Base-by-base conservation (phyloP, 2,888 invertebrate species). In the Tenthredo livida region DNA sequence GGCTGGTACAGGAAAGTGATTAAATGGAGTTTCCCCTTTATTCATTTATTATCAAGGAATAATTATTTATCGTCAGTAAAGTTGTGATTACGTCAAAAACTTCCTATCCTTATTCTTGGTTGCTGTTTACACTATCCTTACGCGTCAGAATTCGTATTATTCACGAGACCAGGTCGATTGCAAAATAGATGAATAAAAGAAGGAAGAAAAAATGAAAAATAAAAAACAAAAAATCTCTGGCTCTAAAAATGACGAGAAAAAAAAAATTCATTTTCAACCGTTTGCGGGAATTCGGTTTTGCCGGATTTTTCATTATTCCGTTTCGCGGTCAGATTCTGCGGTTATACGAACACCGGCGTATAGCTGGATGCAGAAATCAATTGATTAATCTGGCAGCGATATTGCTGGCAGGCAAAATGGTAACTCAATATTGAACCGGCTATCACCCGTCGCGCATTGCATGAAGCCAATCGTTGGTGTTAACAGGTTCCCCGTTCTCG, bases 401-500 rank as follows among this genome's bases (percentile, higher is more conserved):
- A 80, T 80, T 50, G 61, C 80, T 58, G 61, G 9, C 61, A 33
- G 61, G 61, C 80, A 80, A 80, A 80, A 80, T 40, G 80, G 80
- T 80, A 61, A 61, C 80, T 80, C 80, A 61, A 80, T 80, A 61
- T 80, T 80, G 61, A 80, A 61, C 61, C 80, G 61, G 40, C 37
- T 29, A 80, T 80, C 80, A 61, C 58, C 80, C 58, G 61, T 61
- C 37, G 61, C 40, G 80, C 58, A 58, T 58, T 21, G 58, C 58
- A 40, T 50, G 80, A 80, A 58, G 80, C 61, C 80, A 80, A 80
- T 87, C 86, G 87, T 86, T 86, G 86, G 85, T 87, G 85, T 87
- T 87, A 88, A 89, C 86, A 87, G 88, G 87, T 87, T 87, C 86
- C 87, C 87, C 87, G 86, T 87, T 87, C 86, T 87, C 86, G 88